Evolutionary conservation across 2,113 vertebrate genomes (phyloP).

Genomic region (Aldabrachelys gigantea): DNA sequence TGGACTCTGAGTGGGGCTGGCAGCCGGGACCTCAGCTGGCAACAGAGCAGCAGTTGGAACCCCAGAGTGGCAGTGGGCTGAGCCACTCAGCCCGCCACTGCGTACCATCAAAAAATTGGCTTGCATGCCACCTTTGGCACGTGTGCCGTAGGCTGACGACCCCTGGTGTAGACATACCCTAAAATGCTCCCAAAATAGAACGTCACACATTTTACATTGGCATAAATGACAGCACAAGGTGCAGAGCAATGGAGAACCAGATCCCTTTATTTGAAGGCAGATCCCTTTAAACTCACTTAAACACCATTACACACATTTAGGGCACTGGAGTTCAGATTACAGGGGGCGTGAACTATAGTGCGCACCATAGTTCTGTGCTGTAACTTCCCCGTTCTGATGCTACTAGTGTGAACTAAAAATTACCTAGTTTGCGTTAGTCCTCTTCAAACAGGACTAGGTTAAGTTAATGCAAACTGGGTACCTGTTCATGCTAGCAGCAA

Average conservation of each 20-base stretch:
- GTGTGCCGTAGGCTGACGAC: no score
- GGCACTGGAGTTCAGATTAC: not conserved
- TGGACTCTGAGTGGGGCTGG: no score
- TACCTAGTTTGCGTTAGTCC: not conserved
- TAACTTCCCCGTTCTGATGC: not conserved
- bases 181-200: not conserved
- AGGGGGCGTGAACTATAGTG: not conserved
- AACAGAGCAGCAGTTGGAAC: no score
- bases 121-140: no score
- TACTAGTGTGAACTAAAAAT: not conserved
- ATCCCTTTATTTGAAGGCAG: not conserved
- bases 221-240: not conserved
- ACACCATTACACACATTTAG: not conserved
- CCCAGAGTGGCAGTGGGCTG: no score
- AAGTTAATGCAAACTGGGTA: not conserved
- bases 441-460: not conserved
- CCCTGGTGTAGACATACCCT: not conserved
- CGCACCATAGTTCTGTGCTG: not conserved
- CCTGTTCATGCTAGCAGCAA: not conserved
- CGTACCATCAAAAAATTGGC: no score
- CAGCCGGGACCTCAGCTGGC: no score
- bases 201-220: not conserved
- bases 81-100: no score
- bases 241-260: not conserved
- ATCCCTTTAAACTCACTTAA: not conserved